Evolutionary conservation across 2,797 vertebrate species (phyloP).

Genomic region (Crocodylus rhombifer): DNA sequence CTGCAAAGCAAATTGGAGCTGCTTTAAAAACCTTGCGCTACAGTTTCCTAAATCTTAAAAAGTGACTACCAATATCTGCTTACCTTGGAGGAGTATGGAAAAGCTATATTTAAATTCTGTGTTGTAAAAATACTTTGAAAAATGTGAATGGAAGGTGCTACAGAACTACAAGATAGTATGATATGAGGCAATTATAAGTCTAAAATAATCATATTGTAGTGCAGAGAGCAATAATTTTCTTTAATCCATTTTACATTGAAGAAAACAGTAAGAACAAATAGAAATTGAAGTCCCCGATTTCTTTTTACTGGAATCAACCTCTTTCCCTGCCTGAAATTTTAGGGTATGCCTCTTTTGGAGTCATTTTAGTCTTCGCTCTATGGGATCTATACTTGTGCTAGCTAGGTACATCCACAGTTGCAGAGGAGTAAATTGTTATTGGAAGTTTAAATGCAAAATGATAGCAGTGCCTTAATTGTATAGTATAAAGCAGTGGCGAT

Average conservation of each 20-base stretch:
- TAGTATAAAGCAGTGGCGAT: no score
- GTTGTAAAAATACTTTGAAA: background rate
- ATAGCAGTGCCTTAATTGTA: background rate
- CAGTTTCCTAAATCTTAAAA: background rate
- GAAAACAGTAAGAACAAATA: background rate
- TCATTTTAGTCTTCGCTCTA: background rate
- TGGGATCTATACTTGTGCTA: background rate
- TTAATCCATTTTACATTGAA: background rate
- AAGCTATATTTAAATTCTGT: background rate
- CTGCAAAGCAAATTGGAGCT: background rate
- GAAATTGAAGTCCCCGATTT: background rate
- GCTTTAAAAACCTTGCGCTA: accelerated
- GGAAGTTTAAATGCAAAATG: background rate
- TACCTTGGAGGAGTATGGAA: background rate
- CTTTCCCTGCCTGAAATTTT: background rate
- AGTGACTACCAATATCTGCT: accelerated
- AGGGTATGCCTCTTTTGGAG: background rate
- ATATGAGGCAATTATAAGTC: background rate
- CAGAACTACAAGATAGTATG: background rate
- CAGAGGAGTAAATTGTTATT: background rate
- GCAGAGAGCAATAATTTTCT: background rate
- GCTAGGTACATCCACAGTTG: background rate
- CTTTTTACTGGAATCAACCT: background rate
- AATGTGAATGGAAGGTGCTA: background rate
- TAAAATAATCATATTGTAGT: background rate